These are phyloP conservation scores for Diprion similis DNA, from an alignment of 1,140 invertebrate species.

Conservation along the genomic window DNA sequence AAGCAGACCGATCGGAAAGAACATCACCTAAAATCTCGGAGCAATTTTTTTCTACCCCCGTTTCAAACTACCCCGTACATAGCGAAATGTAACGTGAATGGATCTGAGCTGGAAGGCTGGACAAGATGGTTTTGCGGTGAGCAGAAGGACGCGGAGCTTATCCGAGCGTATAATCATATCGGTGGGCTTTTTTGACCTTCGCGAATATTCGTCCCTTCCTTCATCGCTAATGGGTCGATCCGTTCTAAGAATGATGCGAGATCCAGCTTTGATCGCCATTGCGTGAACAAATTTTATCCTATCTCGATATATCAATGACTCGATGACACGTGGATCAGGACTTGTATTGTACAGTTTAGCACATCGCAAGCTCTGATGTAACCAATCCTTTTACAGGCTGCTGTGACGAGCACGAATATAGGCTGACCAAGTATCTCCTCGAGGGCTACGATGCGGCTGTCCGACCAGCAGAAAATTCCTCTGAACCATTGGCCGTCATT, in stretches of 20 bases:
- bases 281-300: background rate
- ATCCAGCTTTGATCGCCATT: background rate
- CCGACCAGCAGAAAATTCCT: conserved; percentile 76
- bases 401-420: conserved; percentile 74
- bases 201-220: background rate
- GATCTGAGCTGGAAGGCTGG: no score
- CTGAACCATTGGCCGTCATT: conserved; percentile 74
- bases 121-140: no score
- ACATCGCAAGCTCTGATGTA: no score
- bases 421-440: conserved; percentile 76
- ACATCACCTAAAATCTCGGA: no score
- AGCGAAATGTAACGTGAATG: no score
- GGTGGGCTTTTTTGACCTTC: background rate
- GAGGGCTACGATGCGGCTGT: conserved; percentile 78
- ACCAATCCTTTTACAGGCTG: conserved; percentile 43
- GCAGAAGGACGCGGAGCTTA: background rate
- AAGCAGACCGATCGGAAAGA: background rate
- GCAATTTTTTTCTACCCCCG: no score
- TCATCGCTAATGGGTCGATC: background rate
- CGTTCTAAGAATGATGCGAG: background rate
- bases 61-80: no score
- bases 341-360: no score
- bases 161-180: background rate
- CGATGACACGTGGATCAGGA: no score
- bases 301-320: no score